These are phyloP conservation scores for Galemys pyrenaicus DNA, from an alignment of 2,113 vertebrate genomes.

Conservation along the genomic window DNA sequence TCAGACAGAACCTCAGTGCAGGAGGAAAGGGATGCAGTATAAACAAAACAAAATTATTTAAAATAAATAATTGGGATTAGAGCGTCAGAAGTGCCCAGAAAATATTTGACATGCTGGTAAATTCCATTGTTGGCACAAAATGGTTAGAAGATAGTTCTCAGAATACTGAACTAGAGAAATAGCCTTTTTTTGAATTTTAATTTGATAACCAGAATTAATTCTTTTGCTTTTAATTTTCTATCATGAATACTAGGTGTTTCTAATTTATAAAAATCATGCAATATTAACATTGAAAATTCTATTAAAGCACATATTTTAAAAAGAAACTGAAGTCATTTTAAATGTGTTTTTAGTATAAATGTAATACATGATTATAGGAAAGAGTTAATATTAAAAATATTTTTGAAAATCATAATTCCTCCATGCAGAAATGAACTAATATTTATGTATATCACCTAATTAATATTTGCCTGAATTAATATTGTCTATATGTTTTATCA, in stretches of 20 bases:
- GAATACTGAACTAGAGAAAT: constrained; percentile 2
- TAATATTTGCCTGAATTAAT: too few relatives aligned
- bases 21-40: constrained; percentile 60
- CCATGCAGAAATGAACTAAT: not conserved
- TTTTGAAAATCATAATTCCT: not conserved
- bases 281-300: not conserved
- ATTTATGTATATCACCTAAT: not conserved
- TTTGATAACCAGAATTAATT: not conserved
- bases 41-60: constrained; percentile 68
- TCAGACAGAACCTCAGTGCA: constrained; percentile 71
- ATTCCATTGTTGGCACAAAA: not conserved
- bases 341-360: not conserved
- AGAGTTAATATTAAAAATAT: not conserved
- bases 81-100: not conserved
- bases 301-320: not conserved
- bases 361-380: not conserved
- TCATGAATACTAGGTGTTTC: not conserved
- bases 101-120: not conserved
- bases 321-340: constrained; percentile 22
- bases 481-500: not conserved
- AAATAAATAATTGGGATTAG: constrained; percentile 56
- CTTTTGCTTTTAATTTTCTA: constrained; percentile 34
- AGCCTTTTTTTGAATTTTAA: not conserved
- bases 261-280: not conserved
- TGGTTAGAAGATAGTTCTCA: not conserved